These are phyloP conservation scores for Athrips mouffetella DNA, from an alignment of 2,888 invertebrate species.

Conservation along the genomic window DNA sequence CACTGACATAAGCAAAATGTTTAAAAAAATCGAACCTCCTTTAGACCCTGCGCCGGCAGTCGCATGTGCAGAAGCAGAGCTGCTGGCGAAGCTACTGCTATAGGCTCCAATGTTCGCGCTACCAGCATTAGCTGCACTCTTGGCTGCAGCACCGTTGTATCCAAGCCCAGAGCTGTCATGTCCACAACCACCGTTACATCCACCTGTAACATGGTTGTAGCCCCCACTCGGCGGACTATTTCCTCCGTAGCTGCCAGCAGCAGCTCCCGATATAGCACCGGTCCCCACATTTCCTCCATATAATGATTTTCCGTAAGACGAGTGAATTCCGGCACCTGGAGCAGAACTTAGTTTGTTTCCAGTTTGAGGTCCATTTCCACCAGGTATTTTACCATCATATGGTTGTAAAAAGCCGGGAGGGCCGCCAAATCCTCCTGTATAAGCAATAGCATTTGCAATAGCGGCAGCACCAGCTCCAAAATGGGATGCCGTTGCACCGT, in stretches of 20 bases:
- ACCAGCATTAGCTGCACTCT: conserved; percentile 42
- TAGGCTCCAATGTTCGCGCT: conserved; percentile 32
- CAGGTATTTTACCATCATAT: conserved; percentile 40
- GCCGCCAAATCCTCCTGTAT: conserved; percentile 66
- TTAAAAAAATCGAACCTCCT: conserved; percentile 61
- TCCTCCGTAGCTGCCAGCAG: conserved; percentile 30
- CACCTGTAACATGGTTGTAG: conserved; percentile 30
- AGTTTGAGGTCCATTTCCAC: conserved; percentile 20
- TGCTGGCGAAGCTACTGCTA: conserved; percentile 53
- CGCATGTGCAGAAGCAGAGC: conserved; percentile 58
- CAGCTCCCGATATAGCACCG: conserved; percentile 38
- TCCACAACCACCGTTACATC: conserved; percentile 44
- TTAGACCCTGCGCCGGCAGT: conserved; percentile 53
- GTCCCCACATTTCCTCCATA: conserved; percentile 28
- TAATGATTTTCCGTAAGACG: conserved; percentile 22
- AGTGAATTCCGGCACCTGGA: conserved; percentile 21
- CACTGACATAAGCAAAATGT: too few relatives aligned
- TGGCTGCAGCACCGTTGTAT: conserved; percentile 39
- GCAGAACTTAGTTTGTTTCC: conserved; percentile 4
- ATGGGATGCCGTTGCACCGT: conserved; percentile 18
- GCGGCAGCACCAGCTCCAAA: conserved; percentile 35
- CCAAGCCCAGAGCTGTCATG: conserved; percentile 20
- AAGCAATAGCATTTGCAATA: conserved; percentile 45
- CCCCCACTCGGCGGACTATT: conserved; percentile 26
- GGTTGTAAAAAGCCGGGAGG: conserved; percentile 64